A percentile compares a stretch with the other conserved stretches of the same genome.
Conservation (phyloP, 1,140 invertebrate genomes). For the Aphis gossypii region DNA sequence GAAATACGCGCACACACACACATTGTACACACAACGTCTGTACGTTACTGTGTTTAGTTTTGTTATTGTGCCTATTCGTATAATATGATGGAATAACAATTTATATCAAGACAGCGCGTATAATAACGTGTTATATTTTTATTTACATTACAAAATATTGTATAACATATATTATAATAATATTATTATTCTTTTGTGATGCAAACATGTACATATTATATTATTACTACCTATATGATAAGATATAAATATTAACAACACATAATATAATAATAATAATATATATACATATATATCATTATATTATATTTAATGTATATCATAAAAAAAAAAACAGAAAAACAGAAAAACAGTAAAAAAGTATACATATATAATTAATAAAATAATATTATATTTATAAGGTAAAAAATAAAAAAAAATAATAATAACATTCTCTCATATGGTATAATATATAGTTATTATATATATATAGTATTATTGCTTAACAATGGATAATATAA, state of each 20-base stretch:
- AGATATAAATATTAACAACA: conserved; percentile 4
- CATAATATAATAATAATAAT: neutral
- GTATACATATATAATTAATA: neutral
- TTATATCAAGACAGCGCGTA: conserved; percentile 1
- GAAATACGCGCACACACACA: neutral
- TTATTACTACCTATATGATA: neutral
- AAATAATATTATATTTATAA: neutral
- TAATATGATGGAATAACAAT: neutral
- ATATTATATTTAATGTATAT: neutral
- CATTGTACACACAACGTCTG: neutral
- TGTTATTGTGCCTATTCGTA: neutral
- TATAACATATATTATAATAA: conserved; percentile 8
- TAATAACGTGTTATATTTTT: conserved; percentile 35
- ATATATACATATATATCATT: neutral
- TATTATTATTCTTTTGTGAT: conserved; percentile 1
- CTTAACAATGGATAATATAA: conserved; percentile 4
- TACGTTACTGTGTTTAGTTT: neutral
- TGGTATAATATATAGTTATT: neutral
- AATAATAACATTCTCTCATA: conserved; percentile 26
- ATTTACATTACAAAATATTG: conserved; percentile 35
- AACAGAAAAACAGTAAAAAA: conserved; percentile 6
- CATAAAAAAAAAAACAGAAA: neutral
- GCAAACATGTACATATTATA: conserved; percentile 3
- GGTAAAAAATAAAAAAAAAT: neutral
- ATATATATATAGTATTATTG: conserved; percentile 7